These are phyloP conservation scores for Bombus fervidus DNA, from an alignment of 1,140 invertebrate genomes.

Conservation along the genomic window DNA sequence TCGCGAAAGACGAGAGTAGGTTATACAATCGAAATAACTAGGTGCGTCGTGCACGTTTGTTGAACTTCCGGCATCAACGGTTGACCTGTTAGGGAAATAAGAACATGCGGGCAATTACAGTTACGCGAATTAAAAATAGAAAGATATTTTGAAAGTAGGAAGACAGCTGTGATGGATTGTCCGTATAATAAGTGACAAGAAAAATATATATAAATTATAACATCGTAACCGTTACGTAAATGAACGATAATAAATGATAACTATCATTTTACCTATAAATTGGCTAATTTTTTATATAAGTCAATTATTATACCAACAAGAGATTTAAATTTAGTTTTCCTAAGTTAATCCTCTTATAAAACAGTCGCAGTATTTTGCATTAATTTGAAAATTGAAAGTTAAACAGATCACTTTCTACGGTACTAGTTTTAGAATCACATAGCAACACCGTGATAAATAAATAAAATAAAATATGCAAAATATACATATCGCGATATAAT, in stretches of 20 bases:
- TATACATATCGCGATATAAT: background rate
- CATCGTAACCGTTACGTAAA: too few relatives aligned
- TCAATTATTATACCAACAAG: background rate
- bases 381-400: background rate
- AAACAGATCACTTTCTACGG: background rate
- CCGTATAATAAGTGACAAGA: too few relatives aligned
- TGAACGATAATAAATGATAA: too few relatives aligned
- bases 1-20: background rate
- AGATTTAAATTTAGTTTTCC: background rate
- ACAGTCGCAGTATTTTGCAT: background rate
- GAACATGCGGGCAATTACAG: conserved; percentile 53
- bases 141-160: conserved; percentile 23
- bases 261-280: background rate
- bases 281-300: background rate
- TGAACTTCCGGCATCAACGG: conserved; percentile 49
- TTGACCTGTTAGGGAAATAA: conserved; percentile 15
- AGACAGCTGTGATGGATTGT: background rate
- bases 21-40: conserved; percentile 45
- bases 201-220: too few relatives aligned
- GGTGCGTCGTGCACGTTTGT: conserved; percentile 20
- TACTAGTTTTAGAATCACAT: background rate
- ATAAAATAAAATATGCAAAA: background rate
- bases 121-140: conserved; percentile 31
- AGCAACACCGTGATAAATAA: background rate
- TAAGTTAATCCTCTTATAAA: background rate